Evolutionary conservation across 2,113 vertebrate genomes (phyloP).

Genomic region (Fukomys damarensis): DNA sequence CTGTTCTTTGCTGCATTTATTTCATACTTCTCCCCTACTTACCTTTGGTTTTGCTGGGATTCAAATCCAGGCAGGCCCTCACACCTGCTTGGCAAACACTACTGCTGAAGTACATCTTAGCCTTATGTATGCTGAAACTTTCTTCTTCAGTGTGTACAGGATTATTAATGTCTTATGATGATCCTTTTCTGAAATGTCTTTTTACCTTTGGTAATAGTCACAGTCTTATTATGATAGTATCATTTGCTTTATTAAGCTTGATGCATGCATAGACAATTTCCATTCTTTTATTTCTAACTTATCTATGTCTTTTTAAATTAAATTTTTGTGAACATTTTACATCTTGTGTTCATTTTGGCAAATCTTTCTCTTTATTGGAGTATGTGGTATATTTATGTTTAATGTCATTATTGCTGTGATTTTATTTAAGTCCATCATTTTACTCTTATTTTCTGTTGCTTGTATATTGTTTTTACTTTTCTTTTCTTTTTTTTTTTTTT

Average conservation of each 20-base stretch:
- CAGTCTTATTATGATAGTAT: not conserved
- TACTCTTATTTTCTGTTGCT: not conserved
- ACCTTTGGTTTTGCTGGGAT: not conserved
- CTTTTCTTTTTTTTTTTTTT: not conserved
- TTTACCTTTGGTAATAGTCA: slow-evolving; percentile 10
- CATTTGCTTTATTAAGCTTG: not conserved
- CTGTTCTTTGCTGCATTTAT: not conserved
- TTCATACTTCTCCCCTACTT: not conserved
- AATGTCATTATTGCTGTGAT: not conserved
- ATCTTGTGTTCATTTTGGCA: not conserved
- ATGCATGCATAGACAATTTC: not conserved
- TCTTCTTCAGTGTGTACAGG: not conserved
- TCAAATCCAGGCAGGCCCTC: not conserved
- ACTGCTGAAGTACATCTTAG: not conserved
- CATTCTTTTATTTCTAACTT: not conserved
- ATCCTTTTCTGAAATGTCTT: not conserved
- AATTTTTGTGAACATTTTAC: not conserved
- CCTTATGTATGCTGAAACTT: not conserved
- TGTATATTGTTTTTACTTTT: not conserved
- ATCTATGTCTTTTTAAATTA: not conserved
- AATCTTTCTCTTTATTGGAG: not conserved
- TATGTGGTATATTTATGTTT: not conserved
- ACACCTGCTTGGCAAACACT: not conserved
- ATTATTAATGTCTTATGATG: not conserved
- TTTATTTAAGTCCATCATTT: not conserved